Conservation (phyloP, 1,140 invertebrate species). For the Lutraria rhynchaena region DNA sequence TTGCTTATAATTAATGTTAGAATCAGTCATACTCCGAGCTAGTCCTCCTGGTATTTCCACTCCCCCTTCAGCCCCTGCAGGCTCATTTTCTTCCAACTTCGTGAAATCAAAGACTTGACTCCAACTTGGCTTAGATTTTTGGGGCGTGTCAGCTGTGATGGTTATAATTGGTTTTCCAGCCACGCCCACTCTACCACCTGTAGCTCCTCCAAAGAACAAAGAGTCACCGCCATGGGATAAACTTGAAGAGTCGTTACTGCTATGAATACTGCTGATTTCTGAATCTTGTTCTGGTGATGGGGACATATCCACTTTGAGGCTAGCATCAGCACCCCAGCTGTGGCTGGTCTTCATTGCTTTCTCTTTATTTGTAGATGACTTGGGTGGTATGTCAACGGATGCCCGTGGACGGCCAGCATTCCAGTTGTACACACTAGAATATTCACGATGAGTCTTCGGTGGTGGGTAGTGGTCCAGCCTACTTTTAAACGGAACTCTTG, state of each 20-base stretch:
- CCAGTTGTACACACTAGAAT: conserved; percentile 38
- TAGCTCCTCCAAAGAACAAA: conserved; percentile 1
- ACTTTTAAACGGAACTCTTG: conserved; percentile 41
- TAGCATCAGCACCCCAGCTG: conserved; percentile 29
- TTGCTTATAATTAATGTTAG: conserved; percentile 93
- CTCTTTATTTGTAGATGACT: conserved; percentile 12
- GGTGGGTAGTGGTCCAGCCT: conserved; percentile 35
- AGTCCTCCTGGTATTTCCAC: conserved; percentile 50
- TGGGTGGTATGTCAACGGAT: conserved; percentile 32
- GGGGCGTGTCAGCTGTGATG: conserved; percentile 92
- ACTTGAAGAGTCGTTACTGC: conserved; percentile 70
- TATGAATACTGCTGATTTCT: conserved; percentile 67
- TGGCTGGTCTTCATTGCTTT: conserved; percentile 24
- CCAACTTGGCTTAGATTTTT: conserved; percentile 46
- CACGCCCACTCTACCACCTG: conserved; percentile 39
- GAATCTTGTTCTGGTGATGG: conserved; percentile 67
- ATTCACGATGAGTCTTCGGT: conserved; percentile 34
- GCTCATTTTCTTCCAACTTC: conserved; percentile 21
- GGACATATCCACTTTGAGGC: conserved; percentile 1
- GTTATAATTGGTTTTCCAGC: conserved; percentile 94
- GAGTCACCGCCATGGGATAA: conserved; percentile 63
- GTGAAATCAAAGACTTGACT: conserved; percentile 42
- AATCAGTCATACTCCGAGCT: conserved; percentile 94
- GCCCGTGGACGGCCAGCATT: conserved; percentile 25
- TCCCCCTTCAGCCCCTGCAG: conserved; percentile 17